Evolutionary conservation across 2,888 invertebrate genomes (phyloP).

Genomic region (Spisula solida): DNA sequence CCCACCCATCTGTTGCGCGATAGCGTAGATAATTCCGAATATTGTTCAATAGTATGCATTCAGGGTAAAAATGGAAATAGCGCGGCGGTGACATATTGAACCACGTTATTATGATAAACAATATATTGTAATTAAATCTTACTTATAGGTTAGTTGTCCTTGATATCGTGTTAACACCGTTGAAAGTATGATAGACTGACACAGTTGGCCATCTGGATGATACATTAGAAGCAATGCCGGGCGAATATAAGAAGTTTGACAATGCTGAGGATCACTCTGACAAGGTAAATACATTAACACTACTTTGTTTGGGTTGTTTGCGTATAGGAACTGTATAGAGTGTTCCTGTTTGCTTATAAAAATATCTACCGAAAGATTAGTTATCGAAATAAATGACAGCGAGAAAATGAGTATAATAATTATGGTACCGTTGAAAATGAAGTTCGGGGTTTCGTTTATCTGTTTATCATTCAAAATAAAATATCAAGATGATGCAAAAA

Average conservation of each 20-base stretch:
- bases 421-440: too few relatives aligned
- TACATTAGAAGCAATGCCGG: not conserved
- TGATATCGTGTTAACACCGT: not conserved
- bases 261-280: not conserved
- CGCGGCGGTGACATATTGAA: slow-evolving; percentile 25
- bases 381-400: too few relatives aligned
- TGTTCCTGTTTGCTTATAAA: too few relatives aligned
- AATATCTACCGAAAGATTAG: too few relatives aligned
- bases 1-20: not conserved
- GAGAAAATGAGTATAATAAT: too few relatives aligned
- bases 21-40: not conserved
- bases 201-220: not conserved
- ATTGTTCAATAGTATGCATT: not conserved
- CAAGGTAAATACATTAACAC: too few relatives aligned
- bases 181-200: not conserved
- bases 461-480: too few relatives aligned
- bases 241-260: not conserved
- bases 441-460: too few relatives aligned
- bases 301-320: too few relatives aligned
- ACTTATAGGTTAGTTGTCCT: too few relatives aligned
- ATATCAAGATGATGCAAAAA: too few relatives aligned
- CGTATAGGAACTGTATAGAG: too few relatives aligned
- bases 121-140: not conserved
- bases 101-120: not conserved
- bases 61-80: not conserved